These are phyloP conservation scores for Luperina testacea DNA, from an alignment of 2,888 invertebrate genomes.

Conservation along the genomic window DNA sequence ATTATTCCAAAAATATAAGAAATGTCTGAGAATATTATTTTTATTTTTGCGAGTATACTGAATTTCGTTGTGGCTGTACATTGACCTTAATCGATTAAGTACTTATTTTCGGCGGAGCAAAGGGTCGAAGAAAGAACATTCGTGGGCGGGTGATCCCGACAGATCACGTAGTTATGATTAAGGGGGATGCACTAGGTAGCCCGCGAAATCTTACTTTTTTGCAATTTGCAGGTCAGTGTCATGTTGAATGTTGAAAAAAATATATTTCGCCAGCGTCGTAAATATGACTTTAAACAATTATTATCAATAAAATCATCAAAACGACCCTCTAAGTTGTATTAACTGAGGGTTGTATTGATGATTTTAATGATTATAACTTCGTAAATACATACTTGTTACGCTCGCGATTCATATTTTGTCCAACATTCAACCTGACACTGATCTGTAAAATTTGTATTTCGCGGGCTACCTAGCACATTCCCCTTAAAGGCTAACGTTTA, in stretches of 20 bases:
- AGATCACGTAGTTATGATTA: conserved; percentile 58
- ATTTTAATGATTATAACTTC: background rate
- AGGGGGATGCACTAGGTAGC: background rate
- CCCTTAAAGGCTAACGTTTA: conserved; percentile 29
- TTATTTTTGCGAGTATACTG: conserved; percentile 52
- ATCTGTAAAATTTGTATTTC: background rate
- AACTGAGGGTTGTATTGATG: background rate
- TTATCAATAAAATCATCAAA: too few relatives aligned
- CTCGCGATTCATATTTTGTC: too few relatives aligned
- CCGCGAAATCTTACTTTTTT: too few relatives aligned
- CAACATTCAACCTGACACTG: too few relatives aligned
- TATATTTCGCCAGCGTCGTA: too few relatives aligned
- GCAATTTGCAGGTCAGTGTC: too few relatives aligned
- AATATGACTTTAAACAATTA: too few relatives aligned
- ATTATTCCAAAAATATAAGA: conserved; percentile 33
- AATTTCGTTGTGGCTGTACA: conserved; percentile 58
- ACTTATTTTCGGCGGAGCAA: conserved; percentile 52
- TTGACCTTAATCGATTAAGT: conserved; percentile 65
- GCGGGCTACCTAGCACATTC: background rate
- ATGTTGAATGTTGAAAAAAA: too few relatives aligned
- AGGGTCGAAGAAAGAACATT: conserved; percentile 51
- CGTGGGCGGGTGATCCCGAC: conserved; percentile 38
- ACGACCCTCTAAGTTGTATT: too few relatives aligned
- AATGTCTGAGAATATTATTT: conserved; percentile 52
- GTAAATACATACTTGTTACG: too few relatives aligned